These are phyloP conservation scores for Selene dorsalis DNA, from an alignment of 2,797 vertebrate genomes.

Conservation along the genomic window DNA sequence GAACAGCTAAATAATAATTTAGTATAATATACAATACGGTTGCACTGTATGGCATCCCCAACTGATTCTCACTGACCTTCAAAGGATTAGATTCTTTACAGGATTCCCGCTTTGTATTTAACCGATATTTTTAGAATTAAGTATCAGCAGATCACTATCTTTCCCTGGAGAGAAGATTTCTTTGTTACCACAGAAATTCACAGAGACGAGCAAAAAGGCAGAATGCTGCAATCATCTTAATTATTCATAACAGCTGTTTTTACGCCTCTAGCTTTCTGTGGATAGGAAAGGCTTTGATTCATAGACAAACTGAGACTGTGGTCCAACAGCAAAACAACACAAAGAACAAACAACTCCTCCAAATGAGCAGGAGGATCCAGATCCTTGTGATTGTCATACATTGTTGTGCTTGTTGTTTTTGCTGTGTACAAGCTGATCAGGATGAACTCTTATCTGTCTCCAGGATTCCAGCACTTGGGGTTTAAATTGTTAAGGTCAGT, in stretches of 20 bases:
- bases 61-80: not conserved
- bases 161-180: constrained; percentile 8
- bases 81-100: not conserved
- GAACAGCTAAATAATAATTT: no score
- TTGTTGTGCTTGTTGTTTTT: not conserved
- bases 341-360: constrained; percentile 2
- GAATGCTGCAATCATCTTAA: constrained; percentile 53
- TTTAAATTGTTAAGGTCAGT: not conserved
- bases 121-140: not conserved
- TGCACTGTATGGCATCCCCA: not conserved
- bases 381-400: not conserved
- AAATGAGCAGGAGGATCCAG: not conserved
- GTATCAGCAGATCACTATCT: constrained; percentile 2
- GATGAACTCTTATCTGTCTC: not conserved
- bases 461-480: constrained; percentile 7
- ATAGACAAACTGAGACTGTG: constrained; percentile 13
- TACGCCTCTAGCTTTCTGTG: constrained; percentile 40
- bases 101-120: not conserved
- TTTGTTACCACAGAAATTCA: constrained; percentile 32
- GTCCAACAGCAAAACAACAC: constrained; percentile 21
- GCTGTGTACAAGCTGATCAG: not conserved
- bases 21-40: no score
- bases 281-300: constrained; percentile 48
- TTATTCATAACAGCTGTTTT: constrained; percentile 70
- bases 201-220: constrained; percentile 6